Percentiles rank a stretch among this genome's conserved stretches.
Evolutionary conservation across 2,797 vertebrate species (phyloP).

Genomic region (Pangasius krempfi): DNA sequence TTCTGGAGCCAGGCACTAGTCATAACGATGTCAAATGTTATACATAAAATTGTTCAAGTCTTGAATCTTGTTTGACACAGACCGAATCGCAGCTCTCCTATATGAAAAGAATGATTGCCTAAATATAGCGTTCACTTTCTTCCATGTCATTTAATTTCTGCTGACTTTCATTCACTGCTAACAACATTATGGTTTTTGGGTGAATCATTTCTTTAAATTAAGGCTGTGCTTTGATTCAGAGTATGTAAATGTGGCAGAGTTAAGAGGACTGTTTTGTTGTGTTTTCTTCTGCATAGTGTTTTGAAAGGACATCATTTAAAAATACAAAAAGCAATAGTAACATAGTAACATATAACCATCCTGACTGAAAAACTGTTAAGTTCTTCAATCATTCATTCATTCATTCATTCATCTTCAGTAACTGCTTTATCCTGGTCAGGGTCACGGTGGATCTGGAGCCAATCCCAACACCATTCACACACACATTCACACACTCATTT

Average conservation of each 20-base stretch:
- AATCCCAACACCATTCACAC: background rate
- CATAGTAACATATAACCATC: background rate
- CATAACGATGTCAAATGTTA: background rate
- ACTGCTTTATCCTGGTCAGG: background rate
- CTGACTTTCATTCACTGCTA: background rate
- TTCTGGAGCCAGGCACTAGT: background rate
- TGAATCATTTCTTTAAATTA: background rate
- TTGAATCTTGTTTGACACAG: background rate
- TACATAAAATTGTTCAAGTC: background rate
- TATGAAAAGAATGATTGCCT: background rate
- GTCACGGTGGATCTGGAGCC: background rate
- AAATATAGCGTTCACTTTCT: background rate
- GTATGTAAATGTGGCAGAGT: background rate
- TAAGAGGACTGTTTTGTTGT: background rate
- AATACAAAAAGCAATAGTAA: background rate
- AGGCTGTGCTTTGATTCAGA: background rate
- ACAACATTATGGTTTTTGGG: background rate
- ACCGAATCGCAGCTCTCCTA: background rate
- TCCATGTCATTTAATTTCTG: background rate
- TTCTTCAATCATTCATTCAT: background rate
- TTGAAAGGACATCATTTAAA: background rate
- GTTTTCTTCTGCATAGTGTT: background rate
- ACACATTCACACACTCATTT: background rate
- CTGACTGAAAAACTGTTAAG: background rate
- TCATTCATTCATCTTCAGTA: background rate